A percentile compares a stretch with the other conserved stretches of the same genome.
Conservation (phyloP, 64 coral and sea anemone genomes). For the Orbicella faveolata region DNA sequence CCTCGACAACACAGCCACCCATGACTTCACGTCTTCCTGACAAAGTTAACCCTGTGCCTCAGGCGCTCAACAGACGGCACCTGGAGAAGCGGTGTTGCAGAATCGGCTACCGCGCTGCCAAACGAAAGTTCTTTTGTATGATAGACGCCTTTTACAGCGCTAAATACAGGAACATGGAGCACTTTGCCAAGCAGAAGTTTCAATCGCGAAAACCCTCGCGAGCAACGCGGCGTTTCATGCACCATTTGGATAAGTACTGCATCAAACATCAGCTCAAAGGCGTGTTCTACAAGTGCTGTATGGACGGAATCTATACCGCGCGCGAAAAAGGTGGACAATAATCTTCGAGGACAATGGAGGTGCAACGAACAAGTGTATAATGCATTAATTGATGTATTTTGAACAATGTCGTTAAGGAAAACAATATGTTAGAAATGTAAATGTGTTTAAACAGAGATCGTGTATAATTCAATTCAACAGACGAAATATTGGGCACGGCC, state of each 20-base stretch:
- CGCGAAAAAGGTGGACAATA: neutral
- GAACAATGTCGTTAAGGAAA: neutral
- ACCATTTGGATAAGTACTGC: constrained; percentile 8
- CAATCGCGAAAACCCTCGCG: constrained; percentile 7
- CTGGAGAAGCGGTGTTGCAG: constrained; percentile 12
- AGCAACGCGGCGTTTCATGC: neutral
- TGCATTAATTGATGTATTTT: neutral
- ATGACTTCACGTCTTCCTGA: neutral
- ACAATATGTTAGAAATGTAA: constrained; percentile 3
- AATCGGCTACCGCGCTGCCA: constrained; percentile 16
- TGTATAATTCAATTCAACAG: neutral
- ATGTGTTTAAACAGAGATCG: neutral
- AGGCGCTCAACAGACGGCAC: neutral
- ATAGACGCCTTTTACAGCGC: neutral
- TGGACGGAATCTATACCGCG: neutral
- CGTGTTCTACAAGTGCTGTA: constrained; percentile 23
- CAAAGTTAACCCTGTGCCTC: neutral
- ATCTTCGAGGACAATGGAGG: neutral
- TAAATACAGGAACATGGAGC: constrained; percentile 34
- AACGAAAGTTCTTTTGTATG: constrained; percentile 5
- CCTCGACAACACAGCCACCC: neutral
- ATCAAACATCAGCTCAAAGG: constrained; percentile 21
- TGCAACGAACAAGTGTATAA: neutral
- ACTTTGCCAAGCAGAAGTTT: constrained; percentile 2
- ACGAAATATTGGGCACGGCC: neutral